A percentile compares a stretch with the other conserved stretches of the same genome.
phyloP scores from a whole-genome alignment of 2,797 vertebrate genomes.

The Apogon hyalosoma region DNA sequence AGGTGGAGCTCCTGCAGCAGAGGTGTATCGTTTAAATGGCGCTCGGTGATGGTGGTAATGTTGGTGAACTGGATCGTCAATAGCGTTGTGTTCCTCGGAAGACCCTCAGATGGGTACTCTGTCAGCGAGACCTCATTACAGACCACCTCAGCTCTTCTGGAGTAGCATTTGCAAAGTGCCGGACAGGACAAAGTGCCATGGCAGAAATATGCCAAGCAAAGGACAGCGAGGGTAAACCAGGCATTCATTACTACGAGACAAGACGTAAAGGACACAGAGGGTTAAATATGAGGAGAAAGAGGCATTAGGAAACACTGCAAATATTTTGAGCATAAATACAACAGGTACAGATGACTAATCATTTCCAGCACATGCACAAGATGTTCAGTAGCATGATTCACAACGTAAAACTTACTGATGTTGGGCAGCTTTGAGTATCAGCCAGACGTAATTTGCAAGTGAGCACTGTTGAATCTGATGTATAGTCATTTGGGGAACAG shows the following conservation, averaged over 20 bases:
- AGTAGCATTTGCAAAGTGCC: constrained; percentile 70
- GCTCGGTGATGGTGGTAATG: constrained; percentile 71
- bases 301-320: neutral
- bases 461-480: no score
- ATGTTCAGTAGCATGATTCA: constrained; percentile 10
- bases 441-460: neutral
- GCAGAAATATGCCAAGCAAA: constrained; percentile 59
- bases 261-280: neutral
- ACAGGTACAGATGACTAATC: neutral
- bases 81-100: constrained; percentile 70
- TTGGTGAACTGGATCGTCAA: constrained; percentile 80
- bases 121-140: constrained; percentile 69
- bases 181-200: constrained; percentile 64
- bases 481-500: constrained; percentile 28
- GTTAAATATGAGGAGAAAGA: neutral
- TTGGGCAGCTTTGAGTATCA: constrained; percentile 13
- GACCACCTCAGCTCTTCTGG: constrained; percentile 69
- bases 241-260: constrained; percentile 65
- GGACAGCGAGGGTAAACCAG: constrained; percentile 43
- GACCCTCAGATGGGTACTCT: constrained; percentile 64
- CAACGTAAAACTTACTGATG: constrained; percentile 56
- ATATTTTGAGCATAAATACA: constrained; percentile 17
- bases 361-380: constrained; percentile 17
- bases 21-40: constrained; percentile 63
- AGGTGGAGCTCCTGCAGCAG: constrained; percentile 75